phyloP scores from a whole-genome alignment of 2,113 vertebrate genomes.

The Zosterops hypoxanthus region DNA sequence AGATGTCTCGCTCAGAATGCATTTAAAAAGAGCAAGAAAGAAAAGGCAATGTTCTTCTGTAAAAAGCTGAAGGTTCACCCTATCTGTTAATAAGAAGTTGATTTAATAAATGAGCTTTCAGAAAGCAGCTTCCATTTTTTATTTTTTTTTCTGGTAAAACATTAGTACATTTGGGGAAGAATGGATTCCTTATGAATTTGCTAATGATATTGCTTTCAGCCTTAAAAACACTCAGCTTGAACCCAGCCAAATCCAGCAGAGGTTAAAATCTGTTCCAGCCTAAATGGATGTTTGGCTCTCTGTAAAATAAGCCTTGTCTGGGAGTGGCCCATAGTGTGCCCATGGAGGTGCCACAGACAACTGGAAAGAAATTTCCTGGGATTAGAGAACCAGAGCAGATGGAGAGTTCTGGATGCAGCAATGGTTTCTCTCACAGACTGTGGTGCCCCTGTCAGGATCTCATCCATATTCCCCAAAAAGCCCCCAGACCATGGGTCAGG shows the following conservation, averaged over 20 bases:
- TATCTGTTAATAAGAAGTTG: neutral
- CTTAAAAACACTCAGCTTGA: neutral
- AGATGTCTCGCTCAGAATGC: neutral
- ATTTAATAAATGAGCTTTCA: slow-evolving; percentile 44
- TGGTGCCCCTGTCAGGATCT: neutral
- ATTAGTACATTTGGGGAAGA: neutral
- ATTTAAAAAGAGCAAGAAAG: neutral
- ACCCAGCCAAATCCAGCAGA: neutral
- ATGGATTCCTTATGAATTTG: neutral
- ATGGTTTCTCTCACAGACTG: neutral
- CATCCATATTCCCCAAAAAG: neutral
- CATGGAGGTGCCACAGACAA: neutral
- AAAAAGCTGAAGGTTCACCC: neutral
- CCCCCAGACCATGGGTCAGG: neutral
- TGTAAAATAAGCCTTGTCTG: neutral
- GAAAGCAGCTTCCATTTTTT: slow-evolving; percentile 25
- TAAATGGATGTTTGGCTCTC: neutral
- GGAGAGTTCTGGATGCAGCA: neutral
- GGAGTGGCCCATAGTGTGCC: fast-evolving
- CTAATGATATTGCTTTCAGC: slow-evolving; percentile 34
- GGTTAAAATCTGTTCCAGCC: slow-evolving; percentile 26
- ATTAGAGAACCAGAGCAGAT: neutral
- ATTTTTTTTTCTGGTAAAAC: slow-evolving; percentile 26
- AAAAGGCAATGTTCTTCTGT: neutral
- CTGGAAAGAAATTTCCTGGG: neutral